Conservation (phyloP, 2,113 vertebrate species). For the Gila orcuttii region DNA sequence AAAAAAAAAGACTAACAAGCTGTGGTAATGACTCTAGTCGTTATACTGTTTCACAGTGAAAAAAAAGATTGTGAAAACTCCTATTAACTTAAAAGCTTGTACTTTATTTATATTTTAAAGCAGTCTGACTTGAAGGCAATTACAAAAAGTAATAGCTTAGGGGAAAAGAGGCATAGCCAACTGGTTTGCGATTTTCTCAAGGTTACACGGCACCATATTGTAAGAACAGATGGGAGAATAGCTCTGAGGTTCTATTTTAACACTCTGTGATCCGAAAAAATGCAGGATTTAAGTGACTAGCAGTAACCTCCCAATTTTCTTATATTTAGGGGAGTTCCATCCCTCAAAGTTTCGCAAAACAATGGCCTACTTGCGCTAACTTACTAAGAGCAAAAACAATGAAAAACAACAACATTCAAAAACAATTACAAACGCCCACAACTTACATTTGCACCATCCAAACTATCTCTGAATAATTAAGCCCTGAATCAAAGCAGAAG, state of each 20-base stretch:
- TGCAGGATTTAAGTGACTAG: slow-evolving; percentile 15
- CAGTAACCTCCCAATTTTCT: slow-evolving; percentile 3
- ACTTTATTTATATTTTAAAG: slow-evolving; percentile 23
- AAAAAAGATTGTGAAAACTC: not conserved
- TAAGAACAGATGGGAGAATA: slow-evolving; percentile 38
- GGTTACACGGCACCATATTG: slow-evolving; percentile 39
- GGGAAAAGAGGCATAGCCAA: slow-evolving; percentile 21
- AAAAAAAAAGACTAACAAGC: slow-evolving; percentile 13
- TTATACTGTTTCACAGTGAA: not conserved
- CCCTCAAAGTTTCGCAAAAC: not conserved
- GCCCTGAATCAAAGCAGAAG: slow-evolving; percentile 46
- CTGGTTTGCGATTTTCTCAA: slow-evolving; percentile 36
- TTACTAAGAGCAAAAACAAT: slow-evolving; percentile 38
- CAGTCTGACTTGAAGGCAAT: slow-evolving; percentile 37
- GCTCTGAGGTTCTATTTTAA: slow-evolving; percentile 29
- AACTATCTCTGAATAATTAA: slow-evolving; percentile 49
- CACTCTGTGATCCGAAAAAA: slow-evolving; percentile 20
- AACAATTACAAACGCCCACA: slow-evolving; percentile 35
- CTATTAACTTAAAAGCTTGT: slow-evolving; percentile 8
- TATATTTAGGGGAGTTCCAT: slow-evolving; percentile 7
- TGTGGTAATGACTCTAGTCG: not conserved
- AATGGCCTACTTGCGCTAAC: not conserved
- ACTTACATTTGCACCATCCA: slow-evolving; percentile 24
- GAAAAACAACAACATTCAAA: slow-evolving; percentile 18
- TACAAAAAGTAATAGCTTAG: slow-evolving; percentile 39